Base-by-base conservation (phyloP, 2,888 invertebrate species). In the Drosophila longiperda region DNA sequence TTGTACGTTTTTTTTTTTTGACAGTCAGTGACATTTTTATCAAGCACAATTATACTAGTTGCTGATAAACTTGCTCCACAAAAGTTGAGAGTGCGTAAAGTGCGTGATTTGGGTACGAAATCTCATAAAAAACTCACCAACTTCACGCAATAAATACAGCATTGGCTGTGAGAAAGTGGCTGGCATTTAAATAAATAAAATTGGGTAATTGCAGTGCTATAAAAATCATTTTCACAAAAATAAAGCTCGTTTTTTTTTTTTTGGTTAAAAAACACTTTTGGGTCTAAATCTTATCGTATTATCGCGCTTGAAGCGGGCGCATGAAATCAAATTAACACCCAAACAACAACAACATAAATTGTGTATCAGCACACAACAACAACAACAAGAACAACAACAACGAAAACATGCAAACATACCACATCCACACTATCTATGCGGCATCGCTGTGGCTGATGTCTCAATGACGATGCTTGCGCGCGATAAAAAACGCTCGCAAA, bases 271-370 rank as follows among this genome's bases (percentile, higher is more conserved):
- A 65, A 15, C 38, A 32, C 6, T 57, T 58, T 68, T 60, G 52
- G 38, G 40, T 53, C 57, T 55, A 66, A 85, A 82, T 85, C 89
- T 88, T 85, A 90, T 90, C 90, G 78, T 78, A 76, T 75, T 81
- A 81, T 77, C 86, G 75, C 74, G 52, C 45, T 45, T 68, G 66
- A 69, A 42, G 69, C 70, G 65, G 78, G 60, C 66, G 64, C 70
- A 68, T 63, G 75, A 80, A 90, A 90, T 88, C 89, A 80, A 90
- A 83, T 87, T 86, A 90, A 90, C 86, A 87, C 90, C 75, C 77
- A 71, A 57, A 17, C 40, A 58, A 60, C 54, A 64, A 52, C 54
- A 67, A 68, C 33, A 58, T 32, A 12, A 12, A 66, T 23, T 52
- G 26, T 20, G 50, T 42, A 34, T 65, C 34, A 36, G 15, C 5